Conservation (phyloP, 2,113 vertebrate species). For the Vimba vimba region DNA sequence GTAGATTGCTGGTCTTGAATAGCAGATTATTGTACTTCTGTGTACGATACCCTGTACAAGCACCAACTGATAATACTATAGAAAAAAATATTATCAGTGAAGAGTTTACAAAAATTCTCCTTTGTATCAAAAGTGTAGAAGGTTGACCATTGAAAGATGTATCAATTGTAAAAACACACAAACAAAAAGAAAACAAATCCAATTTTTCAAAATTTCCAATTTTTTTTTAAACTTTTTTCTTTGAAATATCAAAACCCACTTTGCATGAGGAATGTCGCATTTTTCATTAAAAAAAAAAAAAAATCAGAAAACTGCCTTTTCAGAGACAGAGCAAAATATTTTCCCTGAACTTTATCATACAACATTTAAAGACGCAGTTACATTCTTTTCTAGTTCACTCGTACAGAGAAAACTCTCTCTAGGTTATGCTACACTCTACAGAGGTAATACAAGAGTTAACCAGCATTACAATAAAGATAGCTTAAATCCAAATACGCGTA, state of each 20-base stretch:
- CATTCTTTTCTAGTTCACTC: slow-evolving; percentile 55
- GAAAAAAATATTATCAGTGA: slow-evolving; percentile 49
- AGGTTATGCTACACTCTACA: slow-evolving; percentile 53
- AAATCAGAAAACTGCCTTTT: not conserved
- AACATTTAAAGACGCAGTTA: slow-evolving; percentile 54
- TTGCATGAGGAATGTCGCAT: slow-evolving; percentile 2
- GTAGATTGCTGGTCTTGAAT: slow-evolving; percentile 42
- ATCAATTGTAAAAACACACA: slow-evolving; percentile 20
- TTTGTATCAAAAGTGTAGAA: slow-evolving; percentile 51
- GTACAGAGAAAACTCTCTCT: slow-evolving; percentile 40
- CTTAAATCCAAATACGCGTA: slow-evolving; percentile 24
- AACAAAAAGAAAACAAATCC: slow-evolving; percentile 11
- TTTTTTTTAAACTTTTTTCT: not conserved
- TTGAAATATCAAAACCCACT: slow-evolving; percentile 36
- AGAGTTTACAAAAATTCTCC: slow-evolving; percentile 35
- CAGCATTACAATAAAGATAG: slow-evolving; percentile 44
- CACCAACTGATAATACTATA: slow-evolving; percentile 46
- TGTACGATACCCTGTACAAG: slow-evolving; percentile 48
- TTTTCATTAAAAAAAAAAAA: not conserved
- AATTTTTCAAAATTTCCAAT: not conserved
- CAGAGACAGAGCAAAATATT: slow-evolving; percentile 28
- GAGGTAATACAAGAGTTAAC: slow-evolving; percentile 47
- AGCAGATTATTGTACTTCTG: slow-evolving; percentile 33
- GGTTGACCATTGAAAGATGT: slow-evolving; percentile 45
- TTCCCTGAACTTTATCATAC: slow-evolving; percentile 56